phyloP scores from a whole-genome alignment of 2,797 vertebrate species.

The Cuculus canorus region DNA sequence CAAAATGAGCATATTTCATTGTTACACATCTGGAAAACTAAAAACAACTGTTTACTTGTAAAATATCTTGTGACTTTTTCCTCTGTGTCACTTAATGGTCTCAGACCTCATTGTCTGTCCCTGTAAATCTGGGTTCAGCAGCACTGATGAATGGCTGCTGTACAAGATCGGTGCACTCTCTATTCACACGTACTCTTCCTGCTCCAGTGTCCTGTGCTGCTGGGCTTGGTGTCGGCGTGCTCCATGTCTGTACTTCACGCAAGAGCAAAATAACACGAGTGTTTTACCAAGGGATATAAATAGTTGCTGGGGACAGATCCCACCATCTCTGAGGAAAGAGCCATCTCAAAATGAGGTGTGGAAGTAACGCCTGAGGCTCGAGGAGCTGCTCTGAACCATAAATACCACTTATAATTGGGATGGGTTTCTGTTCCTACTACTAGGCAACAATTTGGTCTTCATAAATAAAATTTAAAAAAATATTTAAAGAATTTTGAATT shows the following conservation, averaged over 20 bases:
- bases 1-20: not conserved
- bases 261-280: not conserved
- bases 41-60: not conserved
- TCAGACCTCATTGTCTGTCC: not conserved
- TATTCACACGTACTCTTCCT: not conserved
- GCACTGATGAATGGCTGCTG: not conserved
- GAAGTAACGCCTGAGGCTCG: not conserved
- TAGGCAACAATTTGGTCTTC: not conserved
- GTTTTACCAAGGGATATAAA: not conserved
- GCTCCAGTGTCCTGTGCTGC: not conserved
- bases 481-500: not conserved
- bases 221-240: not conserved
- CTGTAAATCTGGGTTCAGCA: not conserved
- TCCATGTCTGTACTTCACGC: not conserved
- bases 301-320: not conserved
- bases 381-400: not conserved
- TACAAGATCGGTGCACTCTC: not conserved
- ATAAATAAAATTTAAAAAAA: not conserved
- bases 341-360: not conserved
- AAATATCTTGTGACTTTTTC: not conserved
- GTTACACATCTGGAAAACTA: not conserved
- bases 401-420: rapidly evolving
- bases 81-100: not conserved
- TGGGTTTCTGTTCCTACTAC: not conserved
- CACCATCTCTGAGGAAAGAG: not conserved